These are phyloP conservation scores for Spilarctia lutea DNA, from an alignment of 2,888 invertebrate genomes.

Conservation along the genomic window DNA sequence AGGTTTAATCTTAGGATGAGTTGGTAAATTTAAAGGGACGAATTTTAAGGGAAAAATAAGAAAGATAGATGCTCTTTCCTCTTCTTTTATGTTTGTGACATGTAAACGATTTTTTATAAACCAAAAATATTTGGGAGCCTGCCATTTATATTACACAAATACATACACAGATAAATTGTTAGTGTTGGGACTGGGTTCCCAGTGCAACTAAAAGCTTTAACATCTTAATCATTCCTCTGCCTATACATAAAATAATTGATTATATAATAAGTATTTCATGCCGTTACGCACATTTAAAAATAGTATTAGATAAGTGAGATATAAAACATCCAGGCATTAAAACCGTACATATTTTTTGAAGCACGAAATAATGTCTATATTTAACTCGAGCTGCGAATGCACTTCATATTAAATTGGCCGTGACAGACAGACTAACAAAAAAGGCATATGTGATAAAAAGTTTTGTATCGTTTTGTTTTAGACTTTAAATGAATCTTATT, in stretches of 20 bases:
- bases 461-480: constrained; percentile 23
- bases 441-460: constrained; percentile 27
- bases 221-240: too few species aligned
- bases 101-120: too few species aligned
- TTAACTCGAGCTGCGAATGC: constrained; percentile 19
- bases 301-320: background rate
- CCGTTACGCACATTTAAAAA: background rate
- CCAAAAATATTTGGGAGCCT: too few species aligned
- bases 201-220: too few species aligned
- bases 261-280: background rate
- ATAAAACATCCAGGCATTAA: background rate
- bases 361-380: background rate
- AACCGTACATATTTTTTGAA: background rate
- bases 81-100: too few species aligned
- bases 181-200: too few species aligned
- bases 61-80: too few species aligned
- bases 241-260: background rate
- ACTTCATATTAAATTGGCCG: constrained; percentile 15
- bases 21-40: too few species aligned
- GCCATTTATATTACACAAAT: too few species aligned
- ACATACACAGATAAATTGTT: too few species aligned
- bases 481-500: constrained; percentile 30
- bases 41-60: too few species aligned
- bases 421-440: constrained; percentile 32
- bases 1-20: too few species aligned